phyloP scores from a whole-genome alignment of 2,888 invertebrate species.

The Fragum fragum region DNA sequence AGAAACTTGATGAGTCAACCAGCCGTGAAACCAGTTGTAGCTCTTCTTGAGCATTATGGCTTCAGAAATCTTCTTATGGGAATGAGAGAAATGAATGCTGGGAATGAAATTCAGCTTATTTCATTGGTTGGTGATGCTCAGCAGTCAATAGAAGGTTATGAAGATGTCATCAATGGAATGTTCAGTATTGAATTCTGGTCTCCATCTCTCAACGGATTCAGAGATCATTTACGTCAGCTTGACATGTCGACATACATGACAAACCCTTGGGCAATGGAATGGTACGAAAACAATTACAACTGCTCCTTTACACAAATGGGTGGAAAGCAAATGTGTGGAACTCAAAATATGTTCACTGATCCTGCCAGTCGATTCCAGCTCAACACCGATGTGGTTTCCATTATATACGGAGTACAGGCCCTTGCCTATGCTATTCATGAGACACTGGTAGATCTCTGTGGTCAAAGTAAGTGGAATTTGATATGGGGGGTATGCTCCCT shows the following conservation, averaged over 20 bases:
- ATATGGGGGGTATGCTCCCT: no score
- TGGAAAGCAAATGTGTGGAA: conserved; percentile 55
- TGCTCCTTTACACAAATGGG: conserved; percentile 73
- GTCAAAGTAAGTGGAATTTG: conserved; percentile 55
- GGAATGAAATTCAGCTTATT: conserved; percentile 79
- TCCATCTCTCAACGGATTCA: conserved; percentile 41
- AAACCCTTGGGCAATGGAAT: conserved; percentile 84
- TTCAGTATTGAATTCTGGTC: conserved; percentile 69
- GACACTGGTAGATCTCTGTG: conserved; percentile 78
- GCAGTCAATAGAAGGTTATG: conserved; percentile 71
- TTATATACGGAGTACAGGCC: conserved; percentile 81
- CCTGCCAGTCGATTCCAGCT: conserved; percentile 64
- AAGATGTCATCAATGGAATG: conserved; percentile 75
- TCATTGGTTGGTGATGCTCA: conserved; percentile 53
- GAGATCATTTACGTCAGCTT: conserved; percentile 68
- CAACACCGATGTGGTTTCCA: conserved; percentile 68
- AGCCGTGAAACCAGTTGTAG: conserved; percentile 75
- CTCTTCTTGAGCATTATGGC: conserved; percentile 60
- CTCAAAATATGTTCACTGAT: conserved; percentile 55
- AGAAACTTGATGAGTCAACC: conserved; percentile 64
- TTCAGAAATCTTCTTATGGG: conserved; percentile 67
- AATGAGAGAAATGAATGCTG: conserved; percentile 52
- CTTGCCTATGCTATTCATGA: conserved; percentile 77
- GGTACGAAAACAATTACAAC: conserved; percentile 77
- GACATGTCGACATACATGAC: conserved; percentile 67